Percentiles rank a stretch among this genome's conserved stretches.
Evolutionary conservation across 2,113 vertebrate species (phyloP).

Genomic region (Poeciliopsis occidentalis): DNA sequence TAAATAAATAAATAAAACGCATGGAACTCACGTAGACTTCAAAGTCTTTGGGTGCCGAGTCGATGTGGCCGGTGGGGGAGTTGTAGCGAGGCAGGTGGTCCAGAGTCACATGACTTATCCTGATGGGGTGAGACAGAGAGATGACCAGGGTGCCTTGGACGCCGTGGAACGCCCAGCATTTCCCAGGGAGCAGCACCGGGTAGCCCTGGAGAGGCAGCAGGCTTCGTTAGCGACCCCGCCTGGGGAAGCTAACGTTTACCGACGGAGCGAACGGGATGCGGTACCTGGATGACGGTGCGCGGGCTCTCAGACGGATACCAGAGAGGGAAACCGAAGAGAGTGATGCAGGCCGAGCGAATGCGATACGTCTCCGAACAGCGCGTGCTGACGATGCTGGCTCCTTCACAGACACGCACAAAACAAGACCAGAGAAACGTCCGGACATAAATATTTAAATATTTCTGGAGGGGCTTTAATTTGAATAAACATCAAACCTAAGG

Average conservation of each 20-base stretch:
- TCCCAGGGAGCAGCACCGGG: conserved; percentile 86
- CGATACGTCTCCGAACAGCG: conserved; percentile 94
- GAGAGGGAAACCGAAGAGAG: conserved; percentile 91
- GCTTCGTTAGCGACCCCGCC: background rate
- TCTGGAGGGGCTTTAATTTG: too few species aligned
- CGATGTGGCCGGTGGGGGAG: conserved; percentile 86
- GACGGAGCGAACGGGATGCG: background rate
- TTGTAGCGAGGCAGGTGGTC: conserved; percentile 90
- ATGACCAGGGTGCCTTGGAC: conserved; percentile 89
- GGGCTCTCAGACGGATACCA: conserved; percentile 96
- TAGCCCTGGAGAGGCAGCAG: conserved; percentile 43
- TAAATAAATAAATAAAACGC: too few species aligned
- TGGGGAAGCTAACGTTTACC: background rate
- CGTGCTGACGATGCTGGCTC: conserved; percentile 94
- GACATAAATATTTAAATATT: too few species aligned
- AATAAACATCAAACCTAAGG: too few species aligned
- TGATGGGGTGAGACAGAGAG: conserved; percentile 85
- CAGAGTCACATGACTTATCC: conserved; percentile 86
- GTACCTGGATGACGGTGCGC: conserved; percentile 93
- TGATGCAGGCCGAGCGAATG: conserved; percentile 87
- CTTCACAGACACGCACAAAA: conserved; percentile 61
- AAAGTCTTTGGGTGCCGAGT: conserved; percentile 92
- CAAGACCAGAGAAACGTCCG: background rate
- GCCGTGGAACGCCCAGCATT: conserved; percentile 94
- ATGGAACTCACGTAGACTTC: conserved; percentile 85